Evolutionary conservation across 2,888 invertebrate species (phyloP).

Genomic region (Drosophila anomelani): DNA sequence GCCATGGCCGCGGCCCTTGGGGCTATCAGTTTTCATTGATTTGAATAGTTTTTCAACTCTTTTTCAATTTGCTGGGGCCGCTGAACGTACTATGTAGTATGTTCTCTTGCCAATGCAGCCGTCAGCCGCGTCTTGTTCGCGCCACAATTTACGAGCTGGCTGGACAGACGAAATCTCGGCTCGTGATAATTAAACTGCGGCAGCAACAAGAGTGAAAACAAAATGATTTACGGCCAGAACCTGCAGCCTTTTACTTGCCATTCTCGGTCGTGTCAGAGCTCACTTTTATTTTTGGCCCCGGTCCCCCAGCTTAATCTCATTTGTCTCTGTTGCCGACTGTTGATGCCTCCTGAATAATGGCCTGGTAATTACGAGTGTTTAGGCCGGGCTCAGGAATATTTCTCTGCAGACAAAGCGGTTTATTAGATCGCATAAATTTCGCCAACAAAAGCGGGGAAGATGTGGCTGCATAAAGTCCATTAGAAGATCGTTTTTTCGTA

Average conservation of each 20-base stretch:
- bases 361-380: slow-evolving; percentile 35
- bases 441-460: background rate
- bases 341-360: slow-evolving; percentile 32
- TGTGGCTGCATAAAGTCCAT: slow-evolving; percentile 12
- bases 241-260: slow-evolving; percentile 20
- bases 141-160: slow-evolving; percentile 67
- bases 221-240: slow-evolving; percentile 67
- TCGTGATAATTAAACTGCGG: slow-evolving; percentile 74
- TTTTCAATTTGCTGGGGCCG: slow-evolving; percentile 72
- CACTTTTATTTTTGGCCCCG: slow-evolving; percentile 39
- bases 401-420: slow-evolving; percentile 11
- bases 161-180: slow-evolving; percentile 61
- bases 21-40: slow-evolving; percentile 79
- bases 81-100: slow-evolving; percentile 27
- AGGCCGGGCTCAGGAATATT: slow-evolving; percentile 5
- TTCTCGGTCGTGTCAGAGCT: slow-evolving; percentile 35
- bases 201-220: slow-evolving; percentile 65
- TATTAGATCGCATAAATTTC: slow-evolving; percentile 20
- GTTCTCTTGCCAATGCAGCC: slow-evolving; percentile 40
- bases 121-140: slow-evolving; percentile 62
- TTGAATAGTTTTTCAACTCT: slow-evolving; percentile 66
- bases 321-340: slow-evolving; percentile 30
- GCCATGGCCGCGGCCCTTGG: slow-evolving; percentile 55
- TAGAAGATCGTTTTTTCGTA: slow-evolving; percentile 9
- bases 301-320: slow-evolving; percentile 30